Evolutionary conservation across 23 tunicate species (phyloP), one percentile per base, ranked within the genome.

Genomic region (Halocynthia aurantium): DNA sequence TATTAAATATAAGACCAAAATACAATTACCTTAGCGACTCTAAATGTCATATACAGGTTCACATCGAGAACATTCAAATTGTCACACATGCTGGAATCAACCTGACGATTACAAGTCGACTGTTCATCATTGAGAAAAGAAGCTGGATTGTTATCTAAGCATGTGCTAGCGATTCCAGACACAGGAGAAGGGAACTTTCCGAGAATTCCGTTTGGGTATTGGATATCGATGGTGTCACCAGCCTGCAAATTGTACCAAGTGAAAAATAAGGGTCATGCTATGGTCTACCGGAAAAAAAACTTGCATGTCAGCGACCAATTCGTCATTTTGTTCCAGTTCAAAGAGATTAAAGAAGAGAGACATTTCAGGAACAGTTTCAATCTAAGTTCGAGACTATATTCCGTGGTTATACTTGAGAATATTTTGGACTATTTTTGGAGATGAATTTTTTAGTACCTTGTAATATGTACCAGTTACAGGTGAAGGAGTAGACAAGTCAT

Each of bases 61-160:
- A 31, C 44, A 31, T 31, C 44, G 44, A 31, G 44, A 31, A 31
- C 44, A 31, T 31, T 31, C 44, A 4, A 31, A 31, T 4, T 31
- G 44, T 4, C 2, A 31, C 44, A 31, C 44, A 31, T 1, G 44
- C 44, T 31, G 44, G 1, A 0, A 31, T 31, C 44, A 18, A 74
- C 18, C 8, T 64, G 78, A 57, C 88, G 61, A 51, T 72, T 44
- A 56, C 96, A 89, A 20, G 80, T 10, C 13, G 20, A 15, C 6
- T 21, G 75, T 69, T 57, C 51, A 51, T 64, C 57, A n/a, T 7
- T 66, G 6, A 84, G 63, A 80, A 57, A 89, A 7, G 77, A 8
- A 58, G 87, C 85, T 7, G 88, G 85, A 69, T 62, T 58, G 49
- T 69, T 49, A 62, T 89, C 81, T 5, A 80, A 78, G 66, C 96